Base-by-base conservation (phyloP, 2,113 vertebrate species). In the Spheniscus mendiculus region DNA sequence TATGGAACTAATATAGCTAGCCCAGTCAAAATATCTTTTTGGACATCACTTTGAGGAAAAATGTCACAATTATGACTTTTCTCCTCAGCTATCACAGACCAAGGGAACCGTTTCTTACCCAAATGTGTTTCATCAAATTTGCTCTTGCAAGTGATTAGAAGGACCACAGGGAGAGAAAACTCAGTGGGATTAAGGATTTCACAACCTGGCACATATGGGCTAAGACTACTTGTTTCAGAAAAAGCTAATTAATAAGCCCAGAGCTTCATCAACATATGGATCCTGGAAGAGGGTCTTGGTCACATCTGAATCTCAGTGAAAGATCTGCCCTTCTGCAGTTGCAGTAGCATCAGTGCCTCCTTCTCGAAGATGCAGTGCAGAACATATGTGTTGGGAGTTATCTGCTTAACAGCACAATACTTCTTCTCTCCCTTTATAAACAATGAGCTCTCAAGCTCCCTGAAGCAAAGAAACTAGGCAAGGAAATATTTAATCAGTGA, bases 401-500 rank as follows among this genome's bases (percentile, higher is more conserved):
- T n/a, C 77, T 72, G 34, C 36, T 61, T 83, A 94, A 72, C 58
- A 89, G 56, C 56, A 89, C 34, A 79, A 62, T 92, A 55, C n/a
- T 81, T 82, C 76, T 76, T 69, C 77, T 84, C 72, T 84, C 69
- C 45, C 44, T 94, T 91, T 89, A 87, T 80, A 89, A 93, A 89
- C 61, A 89, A 65, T 15, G 40, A 84, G 80, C 56, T 89, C 80
- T 93, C 80, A 87, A 83, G 73, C 49, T 96, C 91, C 83, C 93
- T 65, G 92, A 96, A 97, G 95, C 52, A 89, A 96, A 97, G 87
- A 94, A 92, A 95, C 67, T 67, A 88, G 79, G 85, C 1, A 0
- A 91, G 62, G 70, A 96, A 96, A 91, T 91, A 87, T 69, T 96
- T 96, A 94, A 89, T 87, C 69, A 84, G 81, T 55, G 44, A 91